These are phyloP conservation scores for Geotria australis DNA, from an alignment of 2,797 vertebrate species.

Conservation along the genomic window DNA sequence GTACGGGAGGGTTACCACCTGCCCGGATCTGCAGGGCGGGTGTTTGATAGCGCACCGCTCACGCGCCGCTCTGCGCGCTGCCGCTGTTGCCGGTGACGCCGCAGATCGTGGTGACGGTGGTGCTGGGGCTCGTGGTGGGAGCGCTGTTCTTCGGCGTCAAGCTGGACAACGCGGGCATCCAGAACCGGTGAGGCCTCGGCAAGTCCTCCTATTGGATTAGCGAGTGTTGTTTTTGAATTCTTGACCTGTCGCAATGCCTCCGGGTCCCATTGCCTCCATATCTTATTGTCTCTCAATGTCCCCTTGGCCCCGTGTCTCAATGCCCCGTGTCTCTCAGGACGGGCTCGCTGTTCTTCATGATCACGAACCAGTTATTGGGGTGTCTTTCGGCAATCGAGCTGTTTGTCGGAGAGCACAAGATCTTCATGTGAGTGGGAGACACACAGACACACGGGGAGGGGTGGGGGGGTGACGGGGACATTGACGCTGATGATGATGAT, in stretches of 20 bases:
- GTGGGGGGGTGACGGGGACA: too few relatives aligned
- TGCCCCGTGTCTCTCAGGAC: slow-evolving; percentile 14
- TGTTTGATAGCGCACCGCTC: slow-evolving; percentile 2
- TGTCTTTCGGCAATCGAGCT: slow-evolving; percentile 49
- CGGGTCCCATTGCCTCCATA: too few relatives aligned
- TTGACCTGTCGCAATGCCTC: too few relatives aligned
- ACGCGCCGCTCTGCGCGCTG: slow-evolving; percentile 2
- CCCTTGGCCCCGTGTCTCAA: too few relatives aligned
- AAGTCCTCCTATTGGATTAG: too few relatives aligned
- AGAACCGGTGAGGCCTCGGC: slow-evolving; percentile 40
- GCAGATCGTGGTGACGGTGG: slow-evolving; percentile 20
- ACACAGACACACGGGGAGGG: too few relatives aligned
- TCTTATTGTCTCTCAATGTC: too few relatives aligned
- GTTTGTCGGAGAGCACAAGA: slow-evolving; percentile 50
- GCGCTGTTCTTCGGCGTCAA: slow-evolving; percentile 42
- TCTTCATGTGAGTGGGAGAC: slow-evolving; percentile 35
- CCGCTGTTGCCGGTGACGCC: too few relatives aligned
- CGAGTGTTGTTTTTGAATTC: too few relatives aligned
- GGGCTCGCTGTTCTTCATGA: slow-evolving; percentile 62
- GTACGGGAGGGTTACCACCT: slow-evolving; percentile 4
- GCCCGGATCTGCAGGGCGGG: slow-evolving; percentile 6
- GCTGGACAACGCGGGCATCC: slow-evolving; percentile 28
- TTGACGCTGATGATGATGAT: too few relatives aligned
- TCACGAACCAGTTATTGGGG: slow-evolving; percentile 62
- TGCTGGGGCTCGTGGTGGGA: slow-evolving; percentile 44